phyloP scores from a whole-genome alignment of 2,797 vertebrate species.

The Alca torda region DNA sequence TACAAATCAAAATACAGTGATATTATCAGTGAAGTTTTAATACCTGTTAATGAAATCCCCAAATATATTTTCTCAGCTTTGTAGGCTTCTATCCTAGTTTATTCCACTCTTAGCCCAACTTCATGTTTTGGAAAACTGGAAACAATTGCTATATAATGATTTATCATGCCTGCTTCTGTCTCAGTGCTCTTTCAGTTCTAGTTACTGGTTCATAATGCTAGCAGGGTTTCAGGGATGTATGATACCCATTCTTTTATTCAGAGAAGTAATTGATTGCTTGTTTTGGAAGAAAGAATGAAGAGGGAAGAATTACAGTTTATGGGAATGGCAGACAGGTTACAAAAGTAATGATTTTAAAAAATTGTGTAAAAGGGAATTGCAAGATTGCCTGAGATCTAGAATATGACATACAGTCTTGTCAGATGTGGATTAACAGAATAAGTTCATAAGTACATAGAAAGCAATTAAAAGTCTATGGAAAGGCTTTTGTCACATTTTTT shows the following conservation, averaged over 20 bases:
- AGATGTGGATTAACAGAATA: not conserved
- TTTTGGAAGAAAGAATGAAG: not conserved
- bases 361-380: not conserved
- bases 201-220: not conserved
- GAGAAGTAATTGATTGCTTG: not conserved
- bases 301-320: not conserved
- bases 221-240: not conserved
- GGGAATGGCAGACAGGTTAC: not conserved
- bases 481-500: not conserved
- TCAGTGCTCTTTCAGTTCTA: not conserved
- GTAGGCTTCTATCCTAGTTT: not conserved
- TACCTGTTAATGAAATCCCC: not conserved
- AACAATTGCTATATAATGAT: not conserved
- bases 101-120: not conserved
- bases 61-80: not conserved
- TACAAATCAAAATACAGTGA: not conserved
- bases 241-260: not conserved
- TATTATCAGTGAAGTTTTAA: not conserved
- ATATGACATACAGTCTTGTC: not conserved
- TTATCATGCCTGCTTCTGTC: not conserved
- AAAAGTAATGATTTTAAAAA: not conserved
- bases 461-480: not conserved
- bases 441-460: not conserved
- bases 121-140: not conserved
- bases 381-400: not conserved